Base-by-base conservation (phyloP, 2,113 vertebrate genomes). In the Peromyscus polionotus region DNA sequence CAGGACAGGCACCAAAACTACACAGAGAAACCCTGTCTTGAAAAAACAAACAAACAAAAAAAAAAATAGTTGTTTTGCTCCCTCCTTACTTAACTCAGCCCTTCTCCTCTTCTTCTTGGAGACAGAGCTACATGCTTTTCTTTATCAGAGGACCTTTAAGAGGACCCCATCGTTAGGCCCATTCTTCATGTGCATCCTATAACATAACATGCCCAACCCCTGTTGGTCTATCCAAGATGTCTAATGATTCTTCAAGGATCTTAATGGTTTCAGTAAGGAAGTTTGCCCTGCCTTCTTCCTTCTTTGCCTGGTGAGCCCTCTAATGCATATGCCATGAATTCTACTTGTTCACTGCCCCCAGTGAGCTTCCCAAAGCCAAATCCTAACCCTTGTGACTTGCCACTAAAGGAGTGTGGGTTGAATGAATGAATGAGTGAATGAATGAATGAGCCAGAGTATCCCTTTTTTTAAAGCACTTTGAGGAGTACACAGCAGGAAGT, bases 191-290 rank as follows among this genome's bases (percentile, higher is more conserved):
- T 39, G 22, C 8, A 11, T 57, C 14, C n/a, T 39, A 1, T 67
- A 45, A 45, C 16, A 67, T 11, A 63, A 5, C n/a, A n/a, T 39
- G 31, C 54, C 36, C 12, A 17, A 31, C 16, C 67, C n/a, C 36
- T 36, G 4, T 28, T 57, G 24, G 42, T 45, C 33, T 61, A 76
- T 26, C 26, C 83, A 89, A 0, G 5, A 24, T 31, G 80, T 85
- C 28, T 72, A 67, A 57, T 20, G 68, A 57, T 63, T 42, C 59
- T 88, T 87, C 31, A 72, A 42, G 75, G 45, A 54, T 89, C 79
- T 70, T 59, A 5, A 61, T 31, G n/a, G 22, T 77, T 87, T 95
- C 72, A 72, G n/a, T 59, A 93, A 77, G 84, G 51, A 89, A 86
- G 61, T 7, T 86, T 93, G 68, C 51, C 88, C 45, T 24, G 72